Conservation (phyloP, 1,140 invertebrate species). For the Penaeus indicus region DNA sequence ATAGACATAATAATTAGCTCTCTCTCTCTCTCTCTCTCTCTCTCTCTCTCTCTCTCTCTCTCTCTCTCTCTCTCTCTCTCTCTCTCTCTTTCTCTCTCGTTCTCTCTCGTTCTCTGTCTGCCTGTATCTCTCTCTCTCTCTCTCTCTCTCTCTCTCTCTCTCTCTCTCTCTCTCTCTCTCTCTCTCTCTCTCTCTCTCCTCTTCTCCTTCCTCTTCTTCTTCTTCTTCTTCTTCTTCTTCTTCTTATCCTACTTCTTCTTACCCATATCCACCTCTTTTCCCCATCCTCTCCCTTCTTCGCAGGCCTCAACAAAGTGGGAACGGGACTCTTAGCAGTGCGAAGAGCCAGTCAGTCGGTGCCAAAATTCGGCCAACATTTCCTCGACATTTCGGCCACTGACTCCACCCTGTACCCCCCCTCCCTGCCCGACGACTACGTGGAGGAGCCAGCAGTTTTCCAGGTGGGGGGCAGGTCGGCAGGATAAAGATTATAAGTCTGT, state of each 20-base stretch:
- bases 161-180: background rate
- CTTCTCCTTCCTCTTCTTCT: background rate
- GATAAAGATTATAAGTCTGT: too few relatives aligned
- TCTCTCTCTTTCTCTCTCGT: background rate
- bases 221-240: background rate
- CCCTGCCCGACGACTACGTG: slow-evolving; percentile 39
- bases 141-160: background rate
- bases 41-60: slow-evolving; percentile 13
- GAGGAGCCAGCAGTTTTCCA: slow-evolving; percentile 57
- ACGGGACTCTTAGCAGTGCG: slow-evolving; percentile 36
- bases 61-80: slow-evolving; percentile 3
- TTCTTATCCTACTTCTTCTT: background rate
- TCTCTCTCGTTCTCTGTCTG: background rate
- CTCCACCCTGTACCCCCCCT: slow-evolving; percentile 32
- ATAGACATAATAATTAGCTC: background rate
- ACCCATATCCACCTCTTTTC: background rate
- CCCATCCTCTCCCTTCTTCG: background rate
- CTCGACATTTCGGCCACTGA: slow-evolving; percentile 28
- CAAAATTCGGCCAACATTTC: slow-evolving; percentile 55
- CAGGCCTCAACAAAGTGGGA: slow-evolving; percentile 44
- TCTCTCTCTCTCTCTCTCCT: background rate
- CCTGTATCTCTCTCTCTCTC: background rate
- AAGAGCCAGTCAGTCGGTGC: slow-evolving; percentile 48
- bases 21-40: background rate
- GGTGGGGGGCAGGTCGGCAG: background rate